phyloP scores from a whole-genome alignment of 2,888 invertebrate genomes.

The Hypolimnas misippus region DNA sequence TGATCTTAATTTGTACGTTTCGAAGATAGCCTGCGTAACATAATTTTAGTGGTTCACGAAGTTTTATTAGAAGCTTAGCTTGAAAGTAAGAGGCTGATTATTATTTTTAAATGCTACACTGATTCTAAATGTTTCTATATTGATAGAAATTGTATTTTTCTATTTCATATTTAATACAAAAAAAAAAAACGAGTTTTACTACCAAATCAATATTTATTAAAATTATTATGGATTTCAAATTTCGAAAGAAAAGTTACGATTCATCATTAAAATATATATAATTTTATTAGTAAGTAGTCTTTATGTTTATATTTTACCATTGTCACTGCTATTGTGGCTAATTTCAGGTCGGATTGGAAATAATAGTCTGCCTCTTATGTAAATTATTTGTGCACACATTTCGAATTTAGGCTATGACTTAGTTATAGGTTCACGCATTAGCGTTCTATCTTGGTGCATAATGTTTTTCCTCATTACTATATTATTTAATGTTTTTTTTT shows the following conservation, averaged over 20 bases:
- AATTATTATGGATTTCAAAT: too few species aligned
- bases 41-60: background rate
- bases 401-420: conserved; percentile 73
- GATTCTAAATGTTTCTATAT: too few species aligned
- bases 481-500: conserved; percentile 40
- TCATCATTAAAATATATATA: too few species aligned
- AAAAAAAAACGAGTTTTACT: too few species aligned
- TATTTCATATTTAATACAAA: too few species aligned
- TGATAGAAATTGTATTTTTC: too few species aligned
- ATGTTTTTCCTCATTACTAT: conserved; percentile 53
- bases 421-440: conserved; percentile 49
- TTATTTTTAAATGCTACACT: background rate
- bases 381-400: conserved; percentile 36
- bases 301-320: too few species aligned
- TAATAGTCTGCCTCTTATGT: conserved; percentile 8
- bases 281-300: too few species aligned
- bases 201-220: too few species aligned
- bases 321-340: too few species aligned
- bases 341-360: background rate
- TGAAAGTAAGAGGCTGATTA: conserved; percentile 1
- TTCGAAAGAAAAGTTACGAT: too few species aligned
- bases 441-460: conserved; percentile 63
- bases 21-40: background rate
- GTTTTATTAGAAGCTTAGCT: conserved; percentile 7
- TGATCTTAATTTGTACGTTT: background rate